Percentiles rank a stretch among this genome's conserved stretches.
Evolutionary conservation across 35 echinoderm and acorn worm genomes (phyloP).

Genomic region (Apostichopus californicus): DNA sequence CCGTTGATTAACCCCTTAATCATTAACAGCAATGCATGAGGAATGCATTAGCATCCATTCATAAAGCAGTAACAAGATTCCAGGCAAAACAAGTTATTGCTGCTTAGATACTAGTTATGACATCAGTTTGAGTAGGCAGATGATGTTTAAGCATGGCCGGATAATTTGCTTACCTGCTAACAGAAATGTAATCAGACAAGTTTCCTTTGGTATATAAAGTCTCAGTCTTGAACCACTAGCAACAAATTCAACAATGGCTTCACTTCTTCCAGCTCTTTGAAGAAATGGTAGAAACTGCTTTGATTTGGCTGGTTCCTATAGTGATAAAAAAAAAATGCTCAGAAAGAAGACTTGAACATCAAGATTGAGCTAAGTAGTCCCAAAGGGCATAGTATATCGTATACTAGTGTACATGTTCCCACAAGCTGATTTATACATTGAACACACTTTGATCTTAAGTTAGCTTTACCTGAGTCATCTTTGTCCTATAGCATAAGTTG

Average conservation of each 20-base stretch:
- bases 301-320: conserved; percentile 81
- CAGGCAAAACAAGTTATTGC: too few species aligned
- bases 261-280: conserved; percentile 85
- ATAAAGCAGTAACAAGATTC: too few species aligned
- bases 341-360: not conserved
- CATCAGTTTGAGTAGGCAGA: not conserved
- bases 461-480: too few species aligned
- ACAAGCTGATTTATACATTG: too few species aligned
- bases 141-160: not conserved
- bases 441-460: too few species aligned
- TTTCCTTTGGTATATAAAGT: conserved; percentile 94
- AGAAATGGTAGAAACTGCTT: conserved; percentile 97
- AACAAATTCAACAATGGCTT: conserved; percentile 92
- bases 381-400: not conserved
- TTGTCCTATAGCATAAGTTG: too few species aligned
- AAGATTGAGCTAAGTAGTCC: too few species aligned
- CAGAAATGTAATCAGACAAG: conserved; percentile 97
- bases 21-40: too few species aligned
- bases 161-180: conserved; percentile 78
- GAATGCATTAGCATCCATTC: too few species aligned
- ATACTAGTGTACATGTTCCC: not conserved
- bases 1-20: too few species aligned
- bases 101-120: not conserved
- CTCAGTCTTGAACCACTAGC: conserved; percentile 93
- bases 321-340: not conserved